These are phyloP conservation scores for Trichonephila clavata DNA, from an alignment of 1,140 invertebrate genomes.

Conservation along the genomic window DNA sequence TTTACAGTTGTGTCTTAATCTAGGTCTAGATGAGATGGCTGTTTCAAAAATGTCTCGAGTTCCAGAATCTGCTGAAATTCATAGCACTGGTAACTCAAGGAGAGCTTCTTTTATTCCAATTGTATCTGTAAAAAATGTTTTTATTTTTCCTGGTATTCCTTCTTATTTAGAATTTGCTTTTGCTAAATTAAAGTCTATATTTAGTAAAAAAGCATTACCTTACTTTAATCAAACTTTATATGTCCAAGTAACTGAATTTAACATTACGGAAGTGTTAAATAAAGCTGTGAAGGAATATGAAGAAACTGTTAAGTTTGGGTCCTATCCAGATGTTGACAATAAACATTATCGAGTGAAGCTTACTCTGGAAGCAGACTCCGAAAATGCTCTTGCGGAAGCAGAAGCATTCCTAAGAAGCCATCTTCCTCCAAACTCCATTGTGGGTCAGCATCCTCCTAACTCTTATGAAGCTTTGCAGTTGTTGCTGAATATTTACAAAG, in stretches of 20 bases:
- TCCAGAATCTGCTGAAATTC: conserved; percentile 79
- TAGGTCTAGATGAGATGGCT: conserved; percentile 80
- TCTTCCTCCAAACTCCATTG: conserved; percentile 80
- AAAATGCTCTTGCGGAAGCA: conserved; percentile 79
- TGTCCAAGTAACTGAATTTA: conserved; percentile 84
- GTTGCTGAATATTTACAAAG: neutral
- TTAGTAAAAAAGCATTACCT: conserved; percentile 79
- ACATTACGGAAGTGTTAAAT: conserved; percentile 83
- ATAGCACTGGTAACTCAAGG: conserved; percentile 72
- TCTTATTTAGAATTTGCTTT: conserved; percentile 85
- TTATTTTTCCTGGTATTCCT: conserved; percentile 90
- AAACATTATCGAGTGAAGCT: conserved; percentile 83
- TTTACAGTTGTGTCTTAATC: conserved; percentile 79
- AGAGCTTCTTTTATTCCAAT: conserved; percentile 83
- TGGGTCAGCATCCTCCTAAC: conserved; percentile 76
- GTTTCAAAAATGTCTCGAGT: conserved; percentile 83
- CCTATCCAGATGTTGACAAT: conserved; percentile 85
- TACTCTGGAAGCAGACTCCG: conserved; percentile 81
- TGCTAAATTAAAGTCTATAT: conserved; percentile 81
- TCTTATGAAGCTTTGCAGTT: conserved; percentile 32
- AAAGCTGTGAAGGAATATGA: conserved; percentile 83
- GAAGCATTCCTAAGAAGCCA: conserved; percentile 78
- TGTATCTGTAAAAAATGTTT: conserved; percentile 87
- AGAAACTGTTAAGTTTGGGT: conserved; percentile 85
- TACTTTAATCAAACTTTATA: conserved; percentile 82